Evolutionary conservation across 2,113 vertebrate species (phyloP).

Genomic region (Trogon melanurus): DNA sequence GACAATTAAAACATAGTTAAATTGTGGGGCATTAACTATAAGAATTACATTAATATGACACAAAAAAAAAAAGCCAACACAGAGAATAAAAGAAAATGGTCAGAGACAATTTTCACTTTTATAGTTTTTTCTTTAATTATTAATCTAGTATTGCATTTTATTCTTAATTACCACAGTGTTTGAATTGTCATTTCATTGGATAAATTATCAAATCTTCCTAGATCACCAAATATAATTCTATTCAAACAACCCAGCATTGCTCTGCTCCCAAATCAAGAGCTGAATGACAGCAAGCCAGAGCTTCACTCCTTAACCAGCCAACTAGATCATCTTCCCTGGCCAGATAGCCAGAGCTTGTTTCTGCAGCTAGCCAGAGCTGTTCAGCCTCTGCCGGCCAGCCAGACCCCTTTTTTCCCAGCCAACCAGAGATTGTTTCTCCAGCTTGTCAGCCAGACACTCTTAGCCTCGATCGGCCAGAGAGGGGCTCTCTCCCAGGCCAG

Average conservation of each 20-base stretch:
- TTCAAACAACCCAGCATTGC: background rate
- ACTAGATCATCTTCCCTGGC: background rate
- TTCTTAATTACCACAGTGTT: background rate
- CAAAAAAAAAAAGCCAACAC: background rate
- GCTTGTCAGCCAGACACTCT: background rate
- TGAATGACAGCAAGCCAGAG: background rate
- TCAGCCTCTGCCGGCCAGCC: background rate
- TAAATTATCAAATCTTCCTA: background rate
- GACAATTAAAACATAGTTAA: background rate
- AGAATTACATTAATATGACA: background rate
- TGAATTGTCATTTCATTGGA: background rate
- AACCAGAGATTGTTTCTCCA: background rate
- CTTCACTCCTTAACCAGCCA: background rate
- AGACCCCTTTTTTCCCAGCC: background rate
- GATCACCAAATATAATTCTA: background rate
- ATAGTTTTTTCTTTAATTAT: background rate
- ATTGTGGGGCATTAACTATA: background rate
- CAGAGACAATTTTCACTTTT: background rate
- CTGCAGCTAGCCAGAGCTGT: background rate
- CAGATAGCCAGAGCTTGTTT: background rate
- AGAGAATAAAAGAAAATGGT: background rate
- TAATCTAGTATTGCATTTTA: background rate
- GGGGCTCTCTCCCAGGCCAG: background rate
- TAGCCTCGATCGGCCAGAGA: background rate
- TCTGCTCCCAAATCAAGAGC: background rate